Evolutionary conservation across 2,888 invertebrate species (phyloP).

Genomic region (Troides helena): DNA sequence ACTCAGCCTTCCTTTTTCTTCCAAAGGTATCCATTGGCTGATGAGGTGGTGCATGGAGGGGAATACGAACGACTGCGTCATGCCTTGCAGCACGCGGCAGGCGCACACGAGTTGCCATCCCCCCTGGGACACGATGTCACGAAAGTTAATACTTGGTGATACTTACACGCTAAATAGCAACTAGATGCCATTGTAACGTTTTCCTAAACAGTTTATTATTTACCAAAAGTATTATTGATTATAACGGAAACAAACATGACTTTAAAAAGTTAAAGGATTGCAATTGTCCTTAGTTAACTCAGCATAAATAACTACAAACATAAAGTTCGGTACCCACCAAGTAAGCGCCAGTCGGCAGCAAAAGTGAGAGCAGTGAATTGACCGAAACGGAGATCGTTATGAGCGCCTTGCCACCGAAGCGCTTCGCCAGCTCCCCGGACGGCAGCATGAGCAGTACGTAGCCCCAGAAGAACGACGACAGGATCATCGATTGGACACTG

Average conservation of each 20-base stretch:
- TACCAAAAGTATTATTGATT: too few relatives aligned
- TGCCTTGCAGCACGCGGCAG: slow-evolving; percentile 83
- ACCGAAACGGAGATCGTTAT: slow-evolving; percentile 70
- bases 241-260: too few relatives aligned
- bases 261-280: too few relatives aligned
- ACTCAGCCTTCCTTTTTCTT: slow-evolving; percentile 81
- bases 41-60: slow-evolving; percentile 83
- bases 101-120: slow-evolving; percentile 80
- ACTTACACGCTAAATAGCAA: too few relatives aligned
- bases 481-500: slow-evolving; percentile 68
- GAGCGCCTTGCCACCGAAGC: slow-evolving; percentile 85
- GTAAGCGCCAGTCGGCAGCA: slow-evolving; percentile 82
- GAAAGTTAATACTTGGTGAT: neutral
- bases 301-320: too few relatives aligned
- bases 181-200: too few relatives aligned
- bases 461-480: slow-evolving; percentile 86
- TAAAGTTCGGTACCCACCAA: slow-evolving; percentile 36
- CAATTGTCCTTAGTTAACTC: too few relatives aligned
- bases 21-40: slow-evolving; percentile 83
- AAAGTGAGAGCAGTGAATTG: slow-evolving; percentile 79
- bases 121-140: slow-evolving; percentile 42
- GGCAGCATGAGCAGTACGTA: slow-evolving; percentile 81
- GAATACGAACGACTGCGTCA: slow-evolving; percentile 83
- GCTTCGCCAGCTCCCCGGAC: slow-evolving; percentile 83
- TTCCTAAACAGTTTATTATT: too few relatives aligned